Conservation (phyloP, 2,113 vertebrate species). For the Hyaena hyaena region DNA sequence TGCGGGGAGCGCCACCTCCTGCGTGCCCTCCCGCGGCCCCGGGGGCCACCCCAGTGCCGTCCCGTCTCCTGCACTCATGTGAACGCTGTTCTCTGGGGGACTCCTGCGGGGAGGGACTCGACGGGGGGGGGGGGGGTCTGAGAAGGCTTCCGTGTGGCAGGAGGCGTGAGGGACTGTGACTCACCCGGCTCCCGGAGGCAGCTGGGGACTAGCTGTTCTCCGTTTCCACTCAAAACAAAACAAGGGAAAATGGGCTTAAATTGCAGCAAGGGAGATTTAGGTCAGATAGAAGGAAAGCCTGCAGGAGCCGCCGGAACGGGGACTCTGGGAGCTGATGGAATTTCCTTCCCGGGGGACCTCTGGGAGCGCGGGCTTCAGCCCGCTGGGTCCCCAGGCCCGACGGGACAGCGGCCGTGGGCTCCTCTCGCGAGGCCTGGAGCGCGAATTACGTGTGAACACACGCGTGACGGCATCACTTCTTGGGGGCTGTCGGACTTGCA, state of each 20-base stretch:
- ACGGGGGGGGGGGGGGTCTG: neutral
- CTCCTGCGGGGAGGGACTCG: neutral
- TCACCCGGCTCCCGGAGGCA: conserved; percentile 7
- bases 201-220: conserved; percentile 61
- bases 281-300: conserved; percentile 76
- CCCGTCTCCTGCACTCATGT: accelerated
- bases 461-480: accelerated
- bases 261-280: conserved; percentile 78
- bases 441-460: neutral
- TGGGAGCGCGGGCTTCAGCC: neutral
- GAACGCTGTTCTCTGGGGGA: neutral
- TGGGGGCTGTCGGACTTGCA: neutral
- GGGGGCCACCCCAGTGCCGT: neutral
- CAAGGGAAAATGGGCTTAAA: conserved; percentile 76
- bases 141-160: neutral
- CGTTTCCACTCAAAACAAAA: conserved; percentile 70
- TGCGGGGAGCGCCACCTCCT: neutral
- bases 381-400: neutral
- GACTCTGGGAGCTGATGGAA: conserved; percentile 72
- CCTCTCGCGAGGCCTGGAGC: neutral
- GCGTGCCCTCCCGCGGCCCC: accelerated
- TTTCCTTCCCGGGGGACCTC: conserved; percentile 73
- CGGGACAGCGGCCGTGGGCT: neutral
- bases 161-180: neutral
- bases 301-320: neutral